These are phyloP conservation scores for Zelostemma sp. DNA, from an alignment of 1,140 invertebrate species.

Conservation along the genomic window DNA sequence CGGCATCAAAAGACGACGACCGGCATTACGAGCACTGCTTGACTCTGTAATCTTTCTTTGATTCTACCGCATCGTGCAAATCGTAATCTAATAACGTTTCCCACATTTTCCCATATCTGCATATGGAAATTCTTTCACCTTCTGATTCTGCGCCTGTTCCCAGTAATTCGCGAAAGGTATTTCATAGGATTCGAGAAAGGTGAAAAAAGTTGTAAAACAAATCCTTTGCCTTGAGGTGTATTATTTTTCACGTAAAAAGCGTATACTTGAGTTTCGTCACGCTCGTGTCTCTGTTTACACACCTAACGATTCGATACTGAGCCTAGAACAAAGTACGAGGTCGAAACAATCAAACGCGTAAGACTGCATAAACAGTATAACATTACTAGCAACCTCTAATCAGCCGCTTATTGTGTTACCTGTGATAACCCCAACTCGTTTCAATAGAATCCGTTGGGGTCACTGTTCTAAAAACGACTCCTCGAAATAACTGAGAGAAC, in stretches of 20 bases:
- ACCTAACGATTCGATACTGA: slow-evolving; percentile 12
- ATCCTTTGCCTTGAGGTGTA: slow-evolving; percentile 30
- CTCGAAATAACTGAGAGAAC: too few relatives aligned
- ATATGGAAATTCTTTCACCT: too few relatives aligned
- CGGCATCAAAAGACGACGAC: too few relatives aligned
- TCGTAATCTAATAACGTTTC: not conserved
- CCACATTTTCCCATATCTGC: too few relatives aligned
- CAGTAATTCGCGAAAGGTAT: too few relatives aligned
- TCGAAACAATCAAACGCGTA: slow-evolving; percentile 31
- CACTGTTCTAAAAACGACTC: too few relatives aligned
- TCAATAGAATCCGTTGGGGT: too few relatives aligned
- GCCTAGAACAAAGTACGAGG: slow-evolving; percentile 13
- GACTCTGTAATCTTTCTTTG: not conserved
- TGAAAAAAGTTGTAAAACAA: slow-evolving; percentile 29
- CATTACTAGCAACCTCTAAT: slow-evolving; percentile 28
- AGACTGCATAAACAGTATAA: slow-evolving; percentile 27
- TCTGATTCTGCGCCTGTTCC: too few relatives aligned
- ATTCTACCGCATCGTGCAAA: not conserved
- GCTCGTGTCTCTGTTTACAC: slow-evolving; percentile 11
- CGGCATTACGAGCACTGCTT: not conserved
- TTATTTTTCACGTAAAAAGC: slow-evolving; percentile 34
- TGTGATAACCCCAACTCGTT: too few relatives aligned
- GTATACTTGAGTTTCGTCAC: slow-evolving; percentile 36
- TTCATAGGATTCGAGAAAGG: too few relatives aligned
- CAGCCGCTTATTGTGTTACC: slow-evolving; percentile 13